phyloP scores from a whole-genome alignment of 2,797 vertebrate species.

The Pelobates cultripes region DNA sequence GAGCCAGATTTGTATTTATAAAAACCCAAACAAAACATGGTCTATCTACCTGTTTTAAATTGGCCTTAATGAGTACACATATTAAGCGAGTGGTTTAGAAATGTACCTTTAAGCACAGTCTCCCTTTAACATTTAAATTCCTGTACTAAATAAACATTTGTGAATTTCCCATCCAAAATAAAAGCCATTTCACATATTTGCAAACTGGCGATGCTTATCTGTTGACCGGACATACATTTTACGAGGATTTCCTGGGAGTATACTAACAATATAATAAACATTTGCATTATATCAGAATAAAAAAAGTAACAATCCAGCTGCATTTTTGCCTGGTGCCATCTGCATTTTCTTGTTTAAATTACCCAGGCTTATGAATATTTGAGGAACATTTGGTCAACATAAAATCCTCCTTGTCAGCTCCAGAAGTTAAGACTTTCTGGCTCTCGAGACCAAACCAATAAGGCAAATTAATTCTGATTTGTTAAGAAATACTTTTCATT shows the following conservation, averaged over 20 bases:
- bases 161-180: too few species aligned
- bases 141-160: too few species aligned
- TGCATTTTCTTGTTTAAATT: constrained; percentile 73
- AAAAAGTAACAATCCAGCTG: constrained; percentile 19
- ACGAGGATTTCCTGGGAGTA: constrained; percentile 12
- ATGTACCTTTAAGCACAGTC: too few species aligned
- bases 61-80: too few species aligned
- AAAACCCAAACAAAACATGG: too few species aligned
- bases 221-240: constrained; percentile 13
- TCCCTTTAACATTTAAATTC: too few species aligned
- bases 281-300: constrained; percentile 12
- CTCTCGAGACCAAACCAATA: constrained; percentile 69
- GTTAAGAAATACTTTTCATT: constrained; percentile 72
- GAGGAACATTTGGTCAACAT: constrained; percentile 72
- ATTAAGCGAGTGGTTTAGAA: too few species aligned
- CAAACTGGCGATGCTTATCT: too few species aligned
- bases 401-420: constrained; percentile 70
- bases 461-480: constrained; percentile 77
- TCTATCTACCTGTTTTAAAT: too few species aligned
- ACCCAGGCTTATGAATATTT: constrained; percentile 76
- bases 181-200: too few species aligned
- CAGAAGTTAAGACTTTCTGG: constrained; percentile 65
- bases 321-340: constrained; percentile 62
- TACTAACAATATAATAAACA: constrained; percentile 35
- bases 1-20: too few species aligned